Conservation (phyloP, 2,888 invertebrate species). For the Julus scanicus region DNA sequence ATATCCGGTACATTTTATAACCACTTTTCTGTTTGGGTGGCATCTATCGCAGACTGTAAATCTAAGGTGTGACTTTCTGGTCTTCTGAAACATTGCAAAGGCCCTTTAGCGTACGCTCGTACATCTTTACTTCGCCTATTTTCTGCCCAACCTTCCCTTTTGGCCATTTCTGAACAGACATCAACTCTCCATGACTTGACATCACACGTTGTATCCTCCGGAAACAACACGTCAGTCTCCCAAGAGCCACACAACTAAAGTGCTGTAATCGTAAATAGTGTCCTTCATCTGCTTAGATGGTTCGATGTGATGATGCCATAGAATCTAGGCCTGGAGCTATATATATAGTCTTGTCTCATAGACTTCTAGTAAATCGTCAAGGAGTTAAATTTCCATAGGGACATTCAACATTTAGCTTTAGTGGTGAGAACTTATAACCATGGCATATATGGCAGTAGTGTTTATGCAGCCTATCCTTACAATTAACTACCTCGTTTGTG, state of each 20-base stretch:
- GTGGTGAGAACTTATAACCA: too few species aligned
- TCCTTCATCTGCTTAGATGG: not conserved
- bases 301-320: not conserved
- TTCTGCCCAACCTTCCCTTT: conserved; percentile 31
- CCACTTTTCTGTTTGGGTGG: not conserved
- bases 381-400: too few species aligned
- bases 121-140: conserved; percentile 8
- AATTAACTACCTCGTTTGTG: too few species aligned
- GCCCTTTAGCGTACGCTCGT: not conserved
- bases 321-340: not conserved
- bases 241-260: conserved; percentile 8
- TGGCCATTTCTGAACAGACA: not conserved
- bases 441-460: too few species aligned
- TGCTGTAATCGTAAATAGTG: conserved; percentile 37
- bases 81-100: conserved; percentile 20
- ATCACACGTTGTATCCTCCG: not conserved
- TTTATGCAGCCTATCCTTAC: too few species aligned
- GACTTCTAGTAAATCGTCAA: not conserved
- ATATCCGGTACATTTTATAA: not conserved
- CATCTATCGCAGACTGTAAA: not conserved
- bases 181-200: not conserved
- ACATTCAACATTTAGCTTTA: too few species aligned
- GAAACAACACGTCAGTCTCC: not conserved
- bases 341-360: not conserved
- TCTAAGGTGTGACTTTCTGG: conserved; percentile 40